A percentile compares a stretch with the other conserved stretches of the same genome.
phyloP scores from a whole-genome alignment of 2,113 vertebrate genomes.

The Tapirus terrestris region DNA sequence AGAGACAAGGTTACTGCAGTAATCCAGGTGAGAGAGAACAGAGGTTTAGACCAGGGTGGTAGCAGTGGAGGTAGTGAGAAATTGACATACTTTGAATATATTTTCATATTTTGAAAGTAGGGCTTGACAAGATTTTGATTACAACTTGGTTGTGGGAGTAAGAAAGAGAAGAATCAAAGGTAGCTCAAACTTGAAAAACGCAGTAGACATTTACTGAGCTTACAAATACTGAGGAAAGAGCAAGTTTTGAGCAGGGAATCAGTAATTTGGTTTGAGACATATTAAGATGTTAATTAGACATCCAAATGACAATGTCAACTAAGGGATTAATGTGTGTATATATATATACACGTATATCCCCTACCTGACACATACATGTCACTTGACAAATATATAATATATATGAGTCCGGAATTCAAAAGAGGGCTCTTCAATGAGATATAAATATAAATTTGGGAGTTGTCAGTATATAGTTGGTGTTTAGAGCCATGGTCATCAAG shows the following conservation, averaged over 20 bases:
- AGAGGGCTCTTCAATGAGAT: background rate
- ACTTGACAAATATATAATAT: background rate
- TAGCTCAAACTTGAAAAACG: background rate
- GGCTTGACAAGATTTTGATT: background rate
- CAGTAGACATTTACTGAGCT: background rate
- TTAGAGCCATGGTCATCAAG: background rate
- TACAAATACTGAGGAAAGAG: background rate
- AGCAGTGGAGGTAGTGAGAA: background rate
- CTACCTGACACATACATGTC: too few species aligned
- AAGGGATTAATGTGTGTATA: background rate
- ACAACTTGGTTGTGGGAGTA: background rate
- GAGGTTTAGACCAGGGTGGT: background rate
- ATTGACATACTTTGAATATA: background rate
- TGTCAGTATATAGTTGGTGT: background rate
- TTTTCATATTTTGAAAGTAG: background rate
- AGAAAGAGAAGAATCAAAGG: constrained; percentile 35
- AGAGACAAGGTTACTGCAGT: background rate
- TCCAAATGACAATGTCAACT: background rate
- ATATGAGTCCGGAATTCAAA: background rate
- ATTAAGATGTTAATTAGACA: constrained; percentile 33
- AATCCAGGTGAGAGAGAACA: background rate
- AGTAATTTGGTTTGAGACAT: constrained; percentile 10
- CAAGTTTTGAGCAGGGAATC: background rate
- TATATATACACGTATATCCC: background rate
- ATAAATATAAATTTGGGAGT: background rate